phyloP scores from a whole-genome alignment of 1,140 invertebrate species.

The Eupristina koningsbergeri region DNA sequence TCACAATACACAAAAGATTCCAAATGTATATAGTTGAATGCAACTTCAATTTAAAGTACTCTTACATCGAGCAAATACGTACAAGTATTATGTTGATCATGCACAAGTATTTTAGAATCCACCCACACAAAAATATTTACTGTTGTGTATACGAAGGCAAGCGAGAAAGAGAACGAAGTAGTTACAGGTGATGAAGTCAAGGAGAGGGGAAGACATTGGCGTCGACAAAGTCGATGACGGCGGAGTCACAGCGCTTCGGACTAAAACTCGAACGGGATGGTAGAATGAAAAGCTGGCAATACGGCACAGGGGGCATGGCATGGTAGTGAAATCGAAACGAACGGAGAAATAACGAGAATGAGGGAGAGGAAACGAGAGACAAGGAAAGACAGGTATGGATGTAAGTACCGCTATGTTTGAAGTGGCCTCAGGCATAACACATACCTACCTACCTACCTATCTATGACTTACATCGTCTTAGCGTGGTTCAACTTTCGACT shows the following conservation, averaged over 20 bases:
- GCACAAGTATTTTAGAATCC: background rate
- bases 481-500: conserved; percentile 2
- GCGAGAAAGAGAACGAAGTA: background rate
- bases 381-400: conserved; percentile 42
- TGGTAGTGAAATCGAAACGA: background rate
- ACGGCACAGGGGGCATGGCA: background rate
- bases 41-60: background rate
- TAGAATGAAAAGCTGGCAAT: too few species aligned
- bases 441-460: conserved; percentile 45
- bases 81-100: background rate
- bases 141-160: background rate
- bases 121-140: background rate
- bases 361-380: background rate
- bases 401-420: conserved; percentile 45
- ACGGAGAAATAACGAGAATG: background rate
- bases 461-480: background rate
- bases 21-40: background rate
- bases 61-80: background rate
- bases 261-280: background rate
- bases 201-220: background rate
- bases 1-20: background rate
- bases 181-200: background rate
- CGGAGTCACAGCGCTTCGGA: background rate
- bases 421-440: conserved; percentile 29
- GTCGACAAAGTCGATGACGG: background rate